phyloP scores from a whole-genome alignment of 2,113 vertebrate genomes.

The Ardeotis arabs region DNA sequence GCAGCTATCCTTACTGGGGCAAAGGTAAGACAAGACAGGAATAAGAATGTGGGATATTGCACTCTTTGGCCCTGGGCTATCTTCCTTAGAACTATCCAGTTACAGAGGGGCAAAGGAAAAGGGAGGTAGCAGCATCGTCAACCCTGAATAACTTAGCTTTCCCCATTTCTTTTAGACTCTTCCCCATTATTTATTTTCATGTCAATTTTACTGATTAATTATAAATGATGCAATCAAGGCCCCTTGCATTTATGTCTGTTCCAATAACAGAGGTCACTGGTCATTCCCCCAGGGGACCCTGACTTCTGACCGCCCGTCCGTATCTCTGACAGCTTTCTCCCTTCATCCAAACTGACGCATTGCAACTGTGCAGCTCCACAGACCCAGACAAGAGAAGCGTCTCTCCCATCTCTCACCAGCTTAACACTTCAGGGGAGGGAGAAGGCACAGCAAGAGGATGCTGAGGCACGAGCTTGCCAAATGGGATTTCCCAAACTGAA shows the following conservation, averaged over 20 bases:
- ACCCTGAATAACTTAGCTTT: background rate
- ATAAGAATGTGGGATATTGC: background rate
- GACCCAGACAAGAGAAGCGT: accelerated
- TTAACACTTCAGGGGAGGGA: background rate
- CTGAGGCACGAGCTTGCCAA: background rate
- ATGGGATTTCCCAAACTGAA: slow-evolving; percentile 5
- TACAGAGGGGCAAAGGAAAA: background rate
- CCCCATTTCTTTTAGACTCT: background rate
- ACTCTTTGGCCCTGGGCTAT: background rate
- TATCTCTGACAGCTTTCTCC: background rate
- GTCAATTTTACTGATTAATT: slow-evolving; percentile 35
- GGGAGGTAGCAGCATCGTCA: background rate
- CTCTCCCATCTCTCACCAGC: background rate
- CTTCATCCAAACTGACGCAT: background rate
- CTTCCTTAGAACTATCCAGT: background rate
- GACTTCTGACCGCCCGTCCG: background rate
- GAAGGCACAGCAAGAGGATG: background rate
- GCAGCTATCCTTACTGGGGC: background rate
- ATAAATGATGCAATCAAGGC: slow-evolving; percentile 6
- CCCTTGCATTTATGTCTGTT: background rate
- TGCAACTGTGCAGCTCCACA: background rate
- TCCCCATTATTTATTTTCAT: slow-evolving; percentile 3
- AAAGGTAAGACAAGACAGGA: background rate
- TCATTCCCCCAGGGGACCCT: background rate
- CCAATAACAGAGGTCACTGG: background rate